These are phyloP conservation scores for Stenodera caucasica DNA, from an alignment of 2,888 invertebrate genomes.

Conservation along the genomic window DNA sequence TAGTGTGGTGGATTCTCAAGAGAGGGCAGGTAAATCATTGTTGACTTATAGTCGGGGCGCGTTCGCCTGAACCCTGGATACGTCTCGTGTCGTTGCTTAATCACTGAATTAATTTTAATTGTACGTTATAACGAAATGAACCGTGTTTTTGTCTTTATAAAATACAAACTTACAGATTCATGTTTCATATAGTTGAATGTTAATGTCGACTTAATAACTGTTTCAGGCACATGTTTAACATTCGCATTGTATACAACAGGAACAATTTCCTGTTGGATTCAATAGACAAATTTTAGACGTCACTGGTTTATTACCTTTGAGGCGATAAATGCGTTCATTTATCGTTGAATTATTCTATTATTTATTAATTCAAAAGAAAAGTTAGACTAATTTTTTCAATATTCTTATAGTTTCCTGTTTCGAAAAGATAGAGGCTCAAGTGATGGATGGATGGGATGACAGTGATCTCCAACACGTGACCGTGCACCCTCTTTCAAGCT, in stretches of 20 bases:
- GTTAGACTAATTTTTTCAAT: too few relatives aligned
- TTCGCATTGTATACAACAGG: not conserved
- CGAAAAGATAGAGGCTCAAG: constrained; percentile 16
- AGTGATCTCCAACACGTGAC: constrained; percentile 51
- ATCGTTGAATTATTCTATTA: not conserved
- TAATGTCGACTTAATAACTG: constrained; percentile 2
- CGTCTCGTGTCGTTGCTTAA: constrained; percentile 49
- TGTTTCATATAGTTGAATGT: constrained; percentile 26
- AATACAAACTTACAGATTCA: constrained; percentile 35
- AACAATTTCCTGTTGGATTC: not conserved
- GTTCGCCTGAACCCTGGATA: constrained; percentile 31
- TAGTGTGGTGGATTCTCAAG: constrained; percentile 45
- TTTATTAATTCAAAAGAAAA: too few relatives aligned
- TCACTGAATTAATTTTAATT: constrained; percentile 53
- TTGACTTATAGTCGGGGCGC: constrained; percentile 42
- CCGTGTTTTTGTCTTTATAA: constrained; percentile 40
- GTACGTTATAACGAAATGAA: constrained; percentile 45
- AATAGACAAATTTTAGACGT: not conserved
- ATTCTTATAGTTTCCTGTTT: constrained; percentile 4
- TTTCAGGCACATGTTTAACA: constrained; percentile 1
- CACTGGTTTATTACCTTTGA: not conserved
- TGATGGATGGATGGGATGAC: constrained; percentile 48
- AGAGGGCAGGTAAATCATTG: constrained; percentile 54
- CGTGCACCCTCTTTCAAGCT: constrained; percentile 39
- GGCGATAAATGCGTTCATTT: not conserved